phyloP scores from a whole-genome alignment of 2,113 vertebrate species.

The Elephas maximus region DNA sequence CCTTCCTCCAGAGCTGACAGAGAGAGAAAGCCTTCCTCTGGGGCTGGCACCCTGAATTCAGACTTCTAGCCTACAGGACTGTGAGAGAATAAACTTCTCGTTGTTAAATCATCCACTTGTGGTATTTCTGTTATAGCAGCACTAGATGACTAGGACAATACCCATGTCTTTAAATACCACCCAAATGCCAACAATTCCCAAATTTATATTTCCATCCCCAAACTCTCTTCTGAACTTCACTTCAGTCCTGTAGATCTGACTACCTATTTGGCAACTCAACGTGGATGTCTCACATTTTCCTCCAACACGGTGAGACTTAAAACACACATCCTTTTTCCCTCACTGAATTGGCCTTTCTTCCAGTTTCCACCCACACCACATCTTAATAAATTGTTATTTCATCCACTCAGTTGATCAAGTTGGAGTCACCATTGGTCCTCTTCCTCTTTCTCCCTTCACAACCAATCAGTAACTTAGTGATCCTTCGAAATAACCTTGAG shows the following conservation, averaged over 20 bases:
- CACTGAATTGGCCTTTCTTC: not conserved
- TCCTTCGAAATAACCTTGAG: not conserved
- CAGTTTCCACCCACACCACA: not conserved
- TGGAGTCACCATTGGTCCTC: too few species aligned
- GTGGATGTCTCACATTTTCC: not conserved
- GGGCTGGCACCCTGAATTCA: too few species aligned
- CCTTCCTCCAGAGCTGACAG: too few species aligned
- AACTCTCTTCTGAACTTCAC: not conserved
- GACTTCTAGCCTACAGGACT: too few species aligned
- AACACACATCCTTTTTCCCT: not conserved
- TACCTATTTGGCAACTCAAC: not conserved
- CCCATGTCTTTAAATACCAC: not conserved
- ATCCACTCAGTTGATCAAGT: not conserved
- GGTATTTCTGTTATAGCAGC: too few species aligned
- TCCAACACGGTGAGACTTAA: not conserved
- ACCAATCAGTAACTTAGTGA: not conserved
- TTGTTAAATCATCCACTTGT: too few species aligned
- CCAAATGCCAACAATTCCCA: not conserved
- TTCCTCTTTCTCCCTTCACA: not conserved
- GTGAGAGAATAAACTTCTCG: too few species aligned
- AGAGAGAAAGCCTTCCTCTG: too few species aligned
- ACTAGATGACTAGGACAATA: too few species aligned
- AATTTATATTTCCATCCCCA: not conserved
- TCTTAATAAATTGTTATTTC: not conserved
- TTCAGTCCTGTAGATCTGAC: not conserved